Percentiles rank a stretch among this genome's conserved stretches.
phyloP scores from a whole-genome alignment of 2,113 vertebrate genomes.

The Oxyruncus cristatus region DNA sequence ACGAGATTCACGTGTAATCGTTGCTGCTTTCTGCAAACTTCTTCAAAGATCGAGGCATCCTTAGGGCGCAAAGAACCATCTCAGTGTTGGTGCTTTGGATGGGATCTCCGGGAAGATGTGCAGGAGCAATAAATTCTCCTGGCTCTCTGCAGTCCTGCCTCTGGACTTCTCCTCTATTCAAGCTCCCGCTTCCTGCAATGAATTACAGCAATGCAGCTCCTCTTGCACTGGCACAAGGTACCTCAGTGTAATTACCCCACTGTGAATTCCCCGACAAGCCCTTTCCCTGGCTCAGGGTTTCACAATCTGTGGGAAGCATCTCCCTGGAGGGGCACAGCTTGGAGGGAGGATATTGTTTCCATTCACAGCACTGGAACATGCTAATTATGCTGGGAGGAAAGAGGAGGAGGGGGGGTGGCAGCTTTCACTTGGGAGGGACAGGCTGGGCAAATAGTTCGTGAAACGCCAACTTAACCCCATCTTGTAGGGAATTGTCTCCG shows the following conservation, averaged over 20 bases:
- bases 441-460: constrained; percentile 31
- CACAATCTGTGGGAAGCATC: constrained; percentile 57
- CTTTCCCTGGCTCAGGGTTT: constrained; percentile 28
- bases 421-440: constrained; percentile 53
- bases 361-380: constrained; percentile 40
- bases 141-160: neutral
- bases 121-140: neutral
- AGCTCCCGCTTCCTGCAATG: neutral
- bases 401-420: neutral
- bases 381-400: constrained; percentile 40
- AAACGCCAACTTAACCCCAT: constrained; percentile 57
- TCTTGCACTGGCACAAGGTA: neutral
- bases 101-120: neutral
- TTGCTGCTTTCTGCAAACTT: neutral
- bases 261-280: constrained; percentile 35
- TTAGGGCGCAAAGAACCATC: fast-evolving
- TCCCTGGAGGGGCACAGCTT: constrained; percentile 53
- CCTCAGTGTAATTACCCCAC: neutral
- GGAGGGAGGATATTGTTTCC: constrained; percentile 65
- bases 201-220: neutral
- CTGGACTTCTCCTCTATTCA: neutral
- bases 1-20: fast-evolving
- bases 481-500: constrained; percentile 55
- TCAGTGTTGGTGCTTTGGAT: fast-evolving
- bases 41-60: neutral